phyloP scores from a whole-genome alignment of 2,797 vertebrate genomes.

The Lagodon rhomboides region DNA sequence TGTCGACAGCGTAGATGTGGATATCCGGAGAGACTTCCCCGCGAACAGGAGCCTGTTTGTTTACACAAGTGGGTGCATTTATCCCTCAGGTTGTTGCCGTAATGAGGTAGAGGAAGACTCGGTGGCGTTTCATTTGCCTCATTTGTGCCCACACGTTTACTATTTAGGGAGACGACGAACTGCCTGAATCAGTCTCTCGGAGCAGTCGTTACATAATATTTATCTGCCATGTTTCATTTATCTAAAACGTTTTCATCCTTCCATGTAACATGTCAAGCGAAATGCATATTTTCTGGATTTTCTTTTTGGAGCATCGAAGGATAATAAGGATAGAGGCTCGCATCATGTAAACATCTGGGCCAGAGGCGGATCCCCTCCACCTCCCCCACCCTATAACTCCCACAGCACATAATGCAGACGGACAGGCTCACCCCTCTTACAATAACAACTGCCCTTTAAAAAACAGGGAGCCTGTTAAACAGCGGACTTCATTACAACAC shows the following conservation, averaged over 20 bases:
- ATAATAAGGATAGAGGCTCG: constrained; percentile 42
- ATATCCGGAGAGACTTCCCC: constrained; percentile 35
- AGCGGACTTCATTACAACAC: constrained; percentile 44
- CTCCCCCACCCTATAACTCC: constrained; percentile 52
- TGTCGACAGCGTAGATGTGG: constrained; percentile 62
- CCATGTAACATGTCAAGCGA: neutral
- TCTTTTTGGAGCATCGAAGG: constrained; percentile 6
- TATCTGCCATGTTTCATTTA: neutral
- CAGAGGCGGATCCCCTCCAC: constrained; percentile 46
- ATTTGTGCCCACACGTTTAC: constrained; percentile 38
- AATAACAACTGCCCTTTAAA: constrained; percentile 67
- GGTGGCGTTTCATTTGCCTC: constrained; percentile 38
- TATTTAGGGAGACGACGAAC: constrained; percentile 36
- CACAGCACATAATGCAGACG: constrained; percentile 52
- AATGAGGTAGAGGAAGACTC: constrained; percentile 31
- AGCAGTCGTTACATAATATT: constrained; percentile 6
- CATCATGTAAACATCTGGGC: constrained; percentile 62
- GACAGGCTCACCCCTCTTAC: constrained; percentile 58
- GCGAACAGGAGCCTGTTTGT: constrained; percentile 42
- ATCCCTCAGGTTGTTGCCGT: constrained; percentile 35
- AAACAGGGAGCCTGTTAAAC: constrained; percentile 41
- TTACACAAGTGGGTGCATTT: constrained; percentile 45
- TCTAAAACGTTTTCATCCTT: neutral
- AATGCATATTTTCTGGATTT: constrained; percentile 20
- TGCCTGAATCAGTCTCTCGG: neutral